phyloP scores from a whole-genome alignment of 2,797 vertebrate genomes.

The Scolopax rusticola region DNA sequence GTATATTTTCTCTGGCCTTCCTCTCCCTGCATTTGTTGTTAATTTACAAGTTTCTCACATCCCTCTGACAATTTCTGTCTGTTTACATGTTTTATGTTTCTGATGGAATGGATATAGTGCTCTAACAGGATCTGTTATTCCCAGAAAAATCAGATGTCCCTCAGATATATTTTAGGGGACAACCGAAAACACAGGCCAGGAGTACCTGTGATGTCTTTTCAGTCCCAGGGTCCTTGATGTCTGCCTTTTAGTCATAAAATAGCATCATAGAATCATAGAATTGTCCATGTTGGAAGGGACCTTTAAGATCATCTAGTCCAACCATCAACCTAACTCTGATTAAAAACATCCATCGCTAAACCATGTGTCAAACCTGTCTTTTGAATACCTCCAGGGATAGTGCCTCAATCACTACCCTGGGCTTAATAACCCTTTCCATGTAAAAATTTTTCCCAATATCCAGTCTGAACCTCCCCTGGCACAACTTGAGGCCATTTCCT shows the following conservation, averaged over 20 bases:
- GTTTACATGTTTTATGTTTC: conserved; percentile 76
- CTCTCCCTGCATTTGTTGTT: conserved; percentile 72
- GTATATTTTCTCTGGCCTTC: conserved; percentile 68
- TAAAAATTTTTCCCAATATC: no score
- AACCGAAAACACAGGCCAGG: neutral
- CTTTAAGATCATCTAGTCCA: no score
- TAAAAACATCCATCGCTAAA: no score
- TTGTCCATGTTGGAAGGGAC: no score
- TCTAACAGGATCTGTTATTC: conserved; percentile 35
- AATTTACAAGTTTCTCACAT: conserved; percentile 76
- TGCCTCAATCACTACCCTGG: no score
- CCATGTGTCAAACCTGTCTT: no score
- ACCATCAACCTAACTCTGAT: no score
- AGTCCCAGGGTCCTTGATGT: neutral
- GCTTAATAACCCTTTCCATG: no score
- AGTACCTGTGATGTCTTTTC: neutral
- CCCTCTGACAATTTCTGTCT: conserved; percentile 56
- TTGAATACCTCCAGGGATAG: no score
- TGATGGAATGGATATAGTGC: conserved; percentile 46
- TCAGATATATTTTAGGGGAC: neutral
- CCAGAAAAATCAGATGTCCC: neutral
- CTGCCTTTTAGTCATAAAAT: neutral
- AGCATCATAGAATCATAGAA: no score
- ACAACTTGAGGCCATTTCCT: no score
- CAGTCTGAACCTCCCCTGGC: no score